These are phyloP conservation scores for Ectropis crepuscularia DNA, from an alignment of 2,888 invertebrate species.

Conservation along the genomic window DNA sequence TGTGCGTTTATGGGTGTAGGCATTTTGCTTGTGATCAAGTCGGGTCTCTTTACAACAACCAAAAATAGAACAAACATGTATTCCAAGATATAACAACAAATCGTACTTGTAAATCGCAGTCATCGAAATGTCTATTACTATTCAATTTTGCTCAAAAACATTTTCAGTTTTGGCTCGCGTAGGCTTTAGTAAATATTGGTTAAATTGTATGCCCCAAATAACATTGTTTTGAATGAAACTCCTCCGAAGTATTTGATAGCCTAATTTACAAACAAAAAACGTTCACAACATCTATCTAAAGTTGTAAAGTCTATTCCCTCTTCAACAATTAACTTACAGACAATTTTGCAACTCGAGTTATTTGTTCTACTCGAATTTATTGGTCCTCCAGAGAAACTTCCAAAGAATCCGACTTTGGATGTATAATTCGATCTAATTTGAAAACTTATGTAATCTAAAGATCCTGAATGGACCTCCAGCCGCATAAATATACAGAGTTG, in stretches of 20 bases:
- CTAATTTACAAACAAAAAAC: slow-evolving; percentile 55
- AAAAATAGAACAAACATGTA: too few relatives aligned
- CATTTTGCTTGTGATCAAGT: too few relatives aligned
- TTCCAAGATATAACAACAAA: too few relatives aligned
- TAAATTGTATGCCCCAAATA: too few relatives aligned
- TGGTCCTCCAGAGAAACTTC: slow-evolving; percentile 64
- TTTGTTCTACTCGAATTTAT: slow-evolving; percentile 76
- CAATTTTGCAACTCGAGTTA: slow-evolving; percentile 72
- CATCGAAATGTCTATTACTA: too few relatives aligned
- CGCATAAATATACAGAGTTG: slow-evolving; percentile 42
- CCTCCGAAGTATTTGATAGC: slow-evolving; percentile 13
- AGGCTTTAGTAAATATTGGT: too few relatives aligned
- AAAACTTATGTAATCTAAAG: slow-evolving; percentile 62
- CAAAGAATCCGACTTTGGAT: slow-evolving; percentile 65
- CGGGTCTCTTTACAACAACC: too few relatives aligned
- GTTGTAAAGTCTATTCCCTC: slow-evolving; percentile 64
- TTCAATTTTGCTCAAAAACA: too few relatives aligned
- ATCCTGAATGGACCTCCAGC: slow-evolving; percentile 45
- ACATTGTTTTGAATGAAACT: neutral
- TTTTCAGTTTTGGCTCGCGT: too few relatives aligned
- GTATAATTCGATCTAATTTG: slow-evolving; percentile 69
- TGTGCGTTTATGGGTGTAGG: too few relatives aligned
- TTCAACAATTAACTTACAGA: slow-evolving; percentile 67
- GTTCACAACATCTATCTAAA: slow-evolving; percentile 50
- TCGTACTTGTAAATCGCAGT: too few relatives aligned